phyloP scores from a whole-genome alignment of 2,797 vertebrate species.

The Chelidonichthys spinosus region DNA sequence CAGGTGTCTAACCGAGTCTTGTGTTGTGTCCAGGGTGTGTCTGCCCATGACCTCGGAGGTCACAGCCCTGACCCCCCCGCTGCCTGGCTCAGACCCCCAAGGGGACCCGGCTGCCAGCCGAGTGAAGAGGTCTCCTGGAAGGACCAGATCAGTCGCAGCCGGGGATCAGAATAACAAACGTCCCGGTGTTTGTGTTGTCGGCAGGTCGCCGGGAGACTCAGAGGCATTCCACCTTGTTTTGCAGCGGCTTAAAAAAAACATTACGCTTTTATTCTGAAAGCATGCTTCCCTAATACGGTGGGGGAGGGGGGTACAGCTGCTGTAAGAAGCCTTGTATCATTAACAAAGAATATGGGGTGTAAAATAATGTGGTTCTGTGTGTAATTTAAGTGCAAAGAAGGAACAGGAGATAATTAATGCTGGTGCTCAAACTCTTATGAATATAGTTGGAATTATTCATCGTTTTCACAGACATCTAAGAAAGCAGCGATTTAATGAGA shows the following conservation, averaged over 20 bases:
- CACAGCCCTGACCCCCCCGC: not conserved
- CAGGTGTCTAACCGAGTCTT: conserved; percentile 44
- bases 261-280: conserved; percentile 33
- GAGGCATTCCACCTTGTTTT: conserved; percentile 36
- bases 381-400: not conserved
- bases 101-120: conserved; percentile 27
- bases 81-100: not conserved
- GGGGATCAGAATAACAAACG: conserved; percentile 62
- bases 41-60: conserved; percentile 54
- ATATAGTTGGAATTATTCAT: not conserved
- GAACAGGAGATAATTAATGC: conserved; percentile 8
- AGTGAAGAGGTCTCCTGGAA: conserved; percentile 47
- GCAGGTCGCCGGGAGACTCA: conserved; percentile 39
- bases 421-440: conserved; percentile 10
- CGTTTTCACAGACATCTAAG: conserved; percentile 10
- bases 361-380: not conserved
- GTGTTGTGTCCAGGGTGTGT: conserved; percentile 48
- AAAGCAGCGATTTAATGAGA: conserved; percentile 32
- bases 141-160: conserved; percentile 55
- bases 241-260: conserved; percentile 16
- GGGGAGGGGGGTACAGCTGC: not conserved
- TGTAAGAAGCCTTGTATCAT: not conserved
- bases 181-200: conserved; percentile 31
- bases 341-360: not conserved
- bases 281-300: not conserved